Evolutionary conservation across 2,888 invertebrate species (phyloP), one percentile per base, ranked within the genome.

Genomic region (Beris chalybata): DNA sequence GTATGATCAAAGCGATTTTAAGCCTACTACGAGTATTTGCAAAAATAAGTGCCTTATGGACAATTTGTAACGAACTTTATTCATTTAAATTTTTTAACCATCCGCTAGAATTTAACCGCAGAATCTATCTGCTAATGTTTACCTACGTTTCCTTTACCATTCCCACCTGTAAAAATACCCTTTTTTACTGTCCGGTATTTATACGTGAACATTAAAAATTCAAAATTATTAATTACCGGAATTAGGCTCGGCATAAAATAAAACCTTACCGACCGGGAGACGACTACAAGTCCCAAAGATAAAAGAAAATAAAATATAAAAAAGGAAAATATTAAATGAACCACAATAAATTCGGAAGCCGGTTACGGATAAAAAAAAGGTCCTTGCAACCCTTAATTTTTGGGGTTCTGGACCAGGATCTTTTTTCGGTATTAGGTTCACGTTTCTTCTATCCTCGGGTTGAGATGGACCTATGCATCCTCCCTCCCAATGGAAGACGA

Each of bases 221-320:
- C 64, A 68, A 68, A 68, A 68, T 68, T 68, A 68, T 68, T 68
- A 68, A 68, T 68, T 68, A 68, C 68, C 63, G 64, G 66, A 68
- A 68, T 68, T 68, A 68, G 68, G 68, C 66, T 54, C 44, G 30
- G 63, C 66, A 66, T 66, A 65, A 66, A 68, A 68, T 64, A 63
- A 58, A 64, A 45, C 64, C 57, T 13, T 13, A n/a, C 13, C 38
- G 7, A 32, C n/a, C 15, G 32, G 31, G 31, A 55, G 12, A 54
- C 31, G 30, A 54, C 64, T n/a, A 56, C 47, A 53, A 47, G 56
- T 45, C 61, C 65, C 15, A 61, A 67, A 68, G 68, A 68, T 68
- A 68, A 68, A 68, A 68, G 61, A 61, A 61, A 61, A 52, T 61
- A 61, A 47, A 59, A 61, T 52, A 55, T 30, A 30, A 15, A 50